Evolutionary conservation across 1,140 invertebrate genomes (phyloP).

Genomic region (Pomacea maculata): DNA sequence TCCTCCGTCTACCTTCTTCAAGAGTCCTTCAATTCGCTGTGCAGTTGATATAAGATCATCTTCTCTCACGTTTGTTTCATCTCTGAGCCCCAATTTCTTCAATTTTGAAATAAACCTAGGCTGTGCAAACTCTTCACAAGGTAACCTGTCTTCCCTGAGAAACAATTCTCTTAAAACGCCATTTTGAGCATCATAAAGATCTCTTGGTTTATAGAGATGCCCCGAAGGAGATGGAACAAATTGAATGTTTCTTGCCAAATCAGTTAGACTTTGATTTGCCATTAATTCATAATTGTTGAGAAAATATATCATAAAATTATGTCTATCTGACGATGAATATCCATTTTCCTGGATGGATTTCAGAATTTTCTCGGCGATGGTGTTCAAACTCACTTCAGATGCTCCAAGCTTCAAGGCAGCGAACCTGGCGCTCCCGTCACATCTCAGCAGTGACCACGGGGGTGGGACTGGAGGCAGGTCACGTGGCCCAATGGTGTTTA

Average conservation of each 20-base stretch:
- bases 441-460: neutral
- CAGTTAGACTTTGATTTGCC: neutral
- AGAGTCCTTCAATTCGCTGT: neutral
- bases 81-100: slow-evolving; percentile 19
- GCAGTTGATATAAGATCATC: slow-evolving; percentile 25
- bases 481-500: neutral
- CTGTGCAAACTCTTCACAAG: slow-evolving; percentile 11
- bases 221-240: slow-evolving; percentile 19
- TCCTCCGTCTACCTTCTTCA: neutral
- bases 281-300: neutral
- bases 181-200: slow-evolving; percentile 25
- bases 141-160: slow-evolving; percentile 27
- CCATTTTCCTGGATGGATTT: neutral
- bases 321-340: slow-evolving; percentile 8
- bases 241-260: neutral
- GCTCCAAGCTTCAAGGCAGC: slow-evolving; percentile 19
- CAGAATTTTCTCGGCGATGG: slow-evolving; percentile 2
- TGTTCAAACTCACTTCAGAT: neutral
- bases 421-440: neutral
- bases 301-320: slow-evolving; percentile 21
- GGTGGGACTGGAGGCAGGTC: slow-evolving; percentile 8
- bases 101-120: slow-evolving; percentile 8
- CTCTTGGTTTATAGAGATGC: neutral
- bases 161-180: slow-evolving; percentile 21
- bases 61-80: slow-evolving; percentile 15